A percentile compares a stretch with the other conserved stretches of the same genome.
Conservation (phyloP, 2,113 vertebrate species). For the Tretioscincus oriximinensis region DNA sequence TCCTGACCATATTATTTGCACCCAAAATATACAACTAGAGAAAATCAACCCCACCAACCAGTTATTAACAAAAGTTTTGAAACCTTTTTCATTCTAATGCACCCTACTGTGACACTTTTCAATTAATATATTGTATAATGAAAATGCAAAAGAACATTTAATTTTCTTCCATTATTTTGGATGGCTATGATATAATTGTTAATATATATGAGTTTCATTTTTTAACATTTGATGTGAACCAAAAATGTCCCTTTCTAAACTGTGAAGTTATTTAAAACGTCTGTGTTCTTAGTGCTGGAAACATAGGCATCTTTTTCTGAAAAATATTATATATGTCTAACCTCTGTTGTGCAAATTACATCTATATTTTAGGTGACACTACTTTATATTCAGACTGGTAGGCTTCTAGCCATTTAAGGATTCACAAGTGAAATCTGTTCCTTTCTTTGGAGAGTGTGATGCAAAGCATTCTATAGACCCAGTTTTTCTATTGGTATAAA, state of each 20-base stretch:
- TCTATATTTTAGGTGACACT: background rate
- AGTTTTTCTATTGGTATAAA: background rate
- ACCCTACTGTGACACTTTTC: background rate
- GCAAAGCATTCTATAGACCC: too few species aligned
- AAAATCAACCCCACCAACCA: background rate
- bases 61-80: background rate
- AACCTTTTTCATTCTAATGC: too few species aligned
- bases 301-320: background rate
- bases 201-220: background rate
- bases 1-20: background rate
- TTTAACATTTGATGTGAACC: background rate
- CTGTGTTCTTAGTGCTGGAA: background rate
- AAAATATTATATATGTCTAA: background rate
- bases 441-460: background rate
- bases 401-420: background rate
- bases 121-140: background rate
- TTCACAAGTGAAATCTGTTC: background rate
- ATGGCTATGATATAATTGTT: background rate
- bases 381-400: background rate
- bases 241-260: background rate
- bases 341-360: too few species aligned
- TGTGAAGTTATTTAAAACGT: background rate
- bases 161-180: background rate
- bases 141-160: conserved; percentile 4
- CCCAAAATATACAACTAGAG: background rate